Evolutionary conservation across 2,797 vertebrate species (phyloP).

Genomic region (Chaetodon trifasciatus): DNA sequence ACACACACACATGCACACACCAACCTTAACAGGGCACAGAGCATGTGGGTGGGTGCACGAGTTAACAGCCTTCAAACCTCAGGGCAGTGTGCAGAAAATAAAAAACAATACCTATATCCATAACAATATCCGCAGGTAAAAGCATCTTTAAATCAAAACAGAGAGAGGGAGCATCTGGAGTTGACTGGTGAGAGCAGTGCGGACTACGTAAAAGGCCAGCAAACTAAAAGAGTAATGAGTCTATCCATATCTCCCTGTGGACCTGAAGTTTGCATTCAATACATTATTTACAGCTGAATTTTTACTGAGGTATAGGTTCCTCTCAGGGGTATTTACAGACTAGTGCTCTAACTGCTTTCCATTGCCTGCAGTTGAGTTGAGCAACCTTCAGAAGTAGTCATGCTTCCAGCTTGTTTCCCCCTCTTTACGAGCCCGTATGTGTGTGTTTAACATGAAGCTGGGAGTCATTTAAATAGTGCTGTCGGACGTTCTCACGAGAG

Average conservation of each 20-base stretch:
- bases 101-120: conserved; percentile 82
- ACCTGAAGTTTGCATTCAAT: conserved; percentile 86
- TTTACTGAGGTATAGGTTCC: conserved; percentile 83
- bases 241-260: conserved; percentile 79
- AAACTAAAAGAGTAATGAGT: conserved; percentile 84
- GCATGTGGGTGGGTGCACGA: conserved; percentile 73
- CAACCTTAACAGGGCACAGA: conserved; percentile 60
- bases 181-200: conserved; percentile 72
- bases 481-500: neutral
- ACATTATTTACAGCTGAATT: conserved; percentile 86
- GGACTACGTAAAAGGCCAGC: conserved; percentile 77
- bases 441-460: conserved; percentile 31
- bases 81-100: conserved; percentile 71
- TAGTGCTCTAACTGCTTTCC: conserved; percentile 79
- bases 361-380: conserved; percentile 70
- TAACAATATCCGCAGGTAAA: conserved; percentile 84
- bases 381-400: conserved; percentile 54
- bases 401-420: conserved; percentile 57
- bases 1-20: conserved; percentile 49
- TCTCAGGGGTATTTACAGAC: conserved; percentile 81
- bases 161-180: conserved; percentile 73
- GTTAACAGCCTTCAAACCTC: conserved; percentile 77
- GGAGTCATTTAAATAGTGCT: conserved; percentile 22
- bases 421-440: conserved; percentile 45
- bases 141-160: conserved; percentile 84